Base-by-base conservation (phyloP, 2,888 invertebrate genomes). In the Drosophila subquinaria region DNA sequence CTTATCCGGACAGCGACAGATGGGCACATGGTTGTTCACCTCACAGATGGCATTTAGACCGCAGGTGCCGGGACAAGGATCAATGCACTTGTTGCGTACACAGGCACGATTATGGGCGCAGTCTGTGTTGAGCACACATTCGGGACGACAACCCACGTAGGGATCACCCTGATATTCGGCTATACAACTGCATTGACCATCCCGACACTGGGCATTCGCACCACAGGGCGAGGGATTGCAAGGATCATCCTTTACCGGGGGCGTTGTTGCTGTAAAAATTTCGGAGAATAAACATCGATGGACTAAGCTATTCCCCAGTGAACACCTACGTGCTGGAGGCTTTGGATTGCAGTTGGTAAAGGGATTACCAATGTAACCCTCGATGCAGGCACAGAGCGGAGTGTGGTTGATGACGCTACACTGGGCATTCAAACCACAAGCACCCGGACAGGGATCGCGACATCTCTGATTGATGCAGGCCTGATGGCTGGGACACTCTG, bases 201-300 rank as follows among this genome's bases (percentile, higher is more conserved):
- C 94, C 20, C 94, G 94, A 84, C 96, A 96, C 75, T 94, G 93
- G 43, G 96, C 95, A 89, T 96, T 96, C 6, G 95, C 94, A 15
- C 96, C 96, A 90, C 97, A 97, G 4, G 96, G 95, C 33, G 95
- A 95, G 47, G 96, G 96, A 83, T 95, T 94, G 90, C 97, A 97
- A n/a, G 95, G 95, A 91, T 92, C 91, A 62, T 91, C 89, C 8
- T 61, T 69, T 20, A 77, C 43, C 0, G 91, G 85, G 35, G 90
- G 80, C 0, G 82, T 62, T 6, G 89, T 85, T 9, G 88, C 90
- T 91, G 76, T n/a, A 69, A 81, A 48, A 57, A n/a, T 59, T 42
- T n/a, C n/a, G 20, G 23, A 45, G 17, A 9, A 0, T 65, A 30
- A 71, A 17, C 13, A 68, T 52, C 43, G 15, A 30, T 30, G 42